Percentiles rank a stretch among this genome's conserved stretches.
Conservation (phyloP, 2,113 vertebrate genomes). For the Pelodiscus sinensis region DNA sequence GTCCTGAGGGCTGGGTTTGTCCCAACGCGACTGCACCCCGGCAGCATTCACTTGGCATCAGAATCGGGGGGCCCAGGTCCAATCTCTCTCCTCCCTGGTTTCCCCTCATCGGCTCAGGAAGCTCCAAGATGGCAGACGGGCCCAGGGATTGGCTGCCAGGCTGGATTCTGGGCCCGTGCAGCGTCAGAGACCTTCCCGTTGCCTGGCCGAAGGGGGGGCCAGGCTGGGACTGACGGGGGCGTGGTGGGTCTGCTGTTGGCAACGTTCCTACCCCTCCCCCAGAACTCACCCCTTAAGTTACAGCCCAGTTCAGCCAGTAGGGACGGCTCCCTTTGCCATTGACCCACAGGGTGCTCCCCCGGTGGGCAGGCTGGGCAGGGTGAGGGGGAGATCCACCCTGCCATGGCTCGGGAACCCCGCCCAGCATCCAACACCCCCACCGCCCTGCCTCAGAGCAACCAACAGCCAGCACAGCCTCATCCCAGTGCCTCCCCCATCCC, state of each 20-base stretch:
- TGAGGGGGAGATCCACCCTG: not conserved
- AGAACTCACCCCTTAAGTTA: not conserved
- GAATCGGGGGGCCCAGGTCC: not conserved
- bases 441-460: not conserved
- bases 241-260: not conserved
- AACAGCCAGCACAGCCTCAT: not conserved
- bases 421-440: not conserved
- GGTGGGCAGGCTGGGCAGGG: not conserved
- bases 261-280: not conserved
- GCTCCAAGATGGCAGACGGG: not conserved
- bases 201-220: not conserved
- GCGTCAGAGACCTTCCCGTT: not conserved
- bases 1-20: slow-evolving; percentile 29
- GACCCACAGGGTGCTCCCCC: not conserved
- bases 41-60: not conserved
- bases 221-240: not conserved
- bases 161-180: not conserved
- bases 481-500: not conserved
- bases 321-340: not conserved
- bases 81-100: not conserved
- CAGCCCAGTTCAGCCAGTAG: not conserved
- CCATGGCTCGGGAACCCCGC: not conserved
- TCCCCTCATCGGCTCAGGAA: not conserved
- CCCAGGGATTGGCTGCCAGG: not conserved
- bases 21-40: slow-evolving; percentile 67